phyloP scores from a whole-genome alignment of 2,113 vertebrate species.

The Ptilorrhoa leucosticta region DNA sequence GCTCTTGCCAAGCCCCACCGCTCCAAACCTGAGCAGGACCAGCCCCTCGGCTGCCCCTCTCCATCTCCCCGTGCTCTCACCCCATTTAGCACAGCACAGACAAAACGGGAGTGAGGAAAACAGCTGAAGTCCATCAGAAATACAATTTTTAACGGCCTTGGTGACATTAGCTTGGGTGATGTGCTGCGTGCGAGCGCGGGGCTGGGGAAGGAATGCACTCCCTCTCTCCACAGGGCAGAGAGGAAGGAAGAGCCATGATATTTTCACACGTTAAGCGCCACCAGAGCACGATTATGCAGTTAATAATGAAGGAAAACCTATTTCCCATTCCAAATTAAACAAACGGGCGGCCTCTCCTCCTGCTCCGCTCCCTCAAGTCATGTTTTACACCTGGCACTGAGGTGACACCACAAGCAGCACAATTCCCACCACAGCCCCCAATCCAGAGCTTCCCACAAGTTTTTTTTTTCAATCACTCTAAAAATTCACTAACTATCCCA shows the following conservation, averaged over 20 bases:
- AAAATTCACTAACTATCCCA: not conserved
- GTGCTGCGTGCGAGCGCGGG: not conserved
- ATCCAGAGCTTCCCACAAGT: rapidly evolving
- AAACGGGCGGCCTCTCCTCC: not conserved
- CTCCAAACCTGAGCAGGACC: rapidly evolving
- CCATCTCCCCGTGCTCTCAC: not conserved
- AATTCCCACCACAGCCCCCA: not conserved
- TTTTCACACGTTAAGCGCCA: not conserved
- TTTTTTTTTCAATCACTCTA: not conserved
- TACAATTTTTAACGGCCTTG: not conserved
- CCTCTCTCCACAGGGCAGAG: not conserved
- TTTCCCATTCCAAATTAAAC: not conserved
- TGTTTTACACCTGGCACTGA: not conserved
- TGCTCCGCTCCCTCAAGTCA: not conserved
- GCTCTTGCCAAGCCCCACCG: rapidly evolving
- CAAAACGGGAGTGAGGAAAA: not conserved
- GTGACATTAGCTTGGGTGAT: not conserved
- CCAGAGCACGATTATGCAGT: not conserved
- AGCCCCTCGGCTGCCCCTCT: not conserved
- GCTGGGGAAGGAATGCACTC: not conserved
- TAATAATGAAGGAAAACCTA: not conserved
- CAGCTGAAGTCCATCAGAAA: not conserved
- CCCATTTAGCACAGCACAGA: rapidly evolving
- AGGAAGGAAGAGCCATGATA: not conserved
- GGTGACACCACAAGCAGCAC: not conserved